phyloP scores from a whole-genome alignment of 2,113 vertebrate species.

The Phocoena sinus region DNA sequence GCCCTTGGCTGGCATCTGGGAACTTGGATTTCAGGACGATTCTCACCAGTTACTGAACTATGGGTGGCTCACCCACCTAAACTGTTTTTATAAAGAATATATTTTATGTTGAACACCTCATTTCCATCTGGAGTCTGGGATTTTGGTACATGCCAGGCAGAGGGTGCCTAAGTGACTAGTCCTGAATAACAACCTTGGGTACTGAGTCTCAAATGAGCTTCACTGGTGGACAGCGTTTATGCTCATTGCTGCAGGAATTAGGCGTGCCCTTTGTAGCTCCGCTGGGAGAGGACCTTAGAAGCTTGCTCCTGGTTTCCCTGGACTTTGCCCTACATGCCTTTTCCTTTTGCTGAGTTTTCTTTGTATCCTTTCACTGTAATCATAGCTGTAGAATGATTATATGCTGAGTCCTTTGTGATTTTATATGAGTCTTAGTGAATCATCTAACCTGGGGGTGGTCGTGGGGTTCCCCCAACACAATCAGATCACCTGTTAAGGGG shows the following conservation, averaged over 20 bases:
- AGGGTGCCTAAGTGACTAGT: no score
- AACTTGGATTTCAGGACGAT: background rate
- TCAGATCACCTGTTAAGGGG: background rate
- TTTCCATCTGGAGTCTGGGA: background rate
- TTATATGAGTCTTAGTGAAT: background rate
- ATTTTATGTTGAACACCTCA: background rate
- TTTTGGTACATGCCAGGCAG: background rate
- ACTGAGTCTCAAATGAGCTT: background rate
- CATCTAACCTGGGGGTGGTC: background rate
- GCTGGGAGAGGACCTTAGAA: background rate
- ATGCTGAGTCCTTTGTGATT: background rate
- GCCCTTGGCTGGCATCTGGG: background rate
- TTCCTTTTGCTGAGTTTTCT: background rate
- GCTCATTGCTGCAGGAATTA: background rate
- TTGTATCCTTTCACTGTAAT: no score
- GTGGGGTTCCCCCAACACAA: background rate
- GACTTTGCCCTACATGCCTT: background rate
- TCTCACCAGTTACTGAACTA: background rate
- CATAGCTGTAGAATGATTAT: background rate
- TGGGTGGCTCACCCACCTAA: background rate
- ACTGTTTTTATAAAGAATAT: background rate
- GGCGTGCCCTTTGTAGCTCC: rapidly evolving
- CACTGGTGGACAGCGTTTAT: no score
- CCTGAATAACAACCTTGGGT: background rate
- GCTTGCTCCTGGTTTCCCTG: background rate